These are phyloP conservation scores for Ophonus ardosiacus DNA, from an alignment of 2,888 invertebrate genomes.

Conservation along the genomic window DNA sequence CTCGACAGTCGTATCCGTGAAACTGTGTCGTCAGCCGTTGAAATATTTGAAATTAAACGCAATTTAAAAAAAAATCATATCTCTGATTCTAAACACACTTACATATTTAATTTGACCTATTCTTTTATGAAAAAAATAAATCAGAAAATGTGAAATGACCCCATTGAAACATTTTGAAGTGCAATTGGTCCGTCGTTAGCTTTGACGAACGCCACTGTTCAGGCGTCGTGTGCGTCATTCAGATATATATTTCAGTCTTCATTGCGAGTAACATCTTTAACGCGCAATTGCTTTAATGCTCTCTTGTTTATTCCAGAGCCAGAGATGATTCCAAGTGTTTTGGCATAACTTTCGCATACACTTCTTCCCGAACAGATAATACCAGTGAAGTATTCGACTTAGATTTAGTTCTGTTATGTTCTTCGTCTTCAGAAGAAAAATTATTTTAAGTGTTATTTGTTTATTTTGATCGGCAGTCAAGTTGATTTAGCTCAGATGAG, in stretches of 20 bases:
- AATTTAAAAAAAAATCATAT: no score
- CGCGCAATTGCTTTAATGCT: constrained; percentile 32
- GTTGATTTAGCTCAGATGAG: not conserved
- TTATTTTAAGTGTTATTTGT: constrained; percentile 27
- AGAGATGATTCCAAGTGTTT: not conserved
- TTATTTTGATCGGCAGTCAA: constrained; percentile 22
- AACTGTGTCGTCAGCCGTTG: no score
- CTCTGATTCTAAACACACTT: no score
- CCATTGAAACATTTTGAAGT: not conserved
- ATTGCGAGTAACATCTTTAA: constrained; percentile 6
- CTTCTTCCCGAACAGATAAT: constrained; percentile 4
- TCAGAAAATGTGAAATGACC: no score
- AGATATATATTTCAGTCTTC: constrained; percentile 15
- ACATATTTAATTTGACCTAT: no score
- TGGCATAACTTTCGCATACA: not conserved
- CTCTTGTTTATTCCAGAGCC: constrained; percentile 23
- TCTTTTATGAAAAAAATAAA: no score
- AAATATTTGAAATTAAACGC: no score
- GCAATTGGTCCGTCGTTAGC: no score
- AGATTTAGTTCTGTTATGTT: constrained; percentile 15
- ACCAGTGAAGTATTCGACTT: not conserved
- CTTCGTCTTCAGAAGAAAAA: constrained; percentile 22
- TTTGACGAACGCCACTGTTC: not conserved
- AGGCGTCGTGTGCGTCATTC: constrained; percentile 13
- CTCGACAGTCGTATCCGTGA: no score